Evolutionary conservation across 2,797 vertebrate genomes (phyloP), one percentile per base, ranked within the genome.

Genomic region (Syngnathus acus): DNA sequence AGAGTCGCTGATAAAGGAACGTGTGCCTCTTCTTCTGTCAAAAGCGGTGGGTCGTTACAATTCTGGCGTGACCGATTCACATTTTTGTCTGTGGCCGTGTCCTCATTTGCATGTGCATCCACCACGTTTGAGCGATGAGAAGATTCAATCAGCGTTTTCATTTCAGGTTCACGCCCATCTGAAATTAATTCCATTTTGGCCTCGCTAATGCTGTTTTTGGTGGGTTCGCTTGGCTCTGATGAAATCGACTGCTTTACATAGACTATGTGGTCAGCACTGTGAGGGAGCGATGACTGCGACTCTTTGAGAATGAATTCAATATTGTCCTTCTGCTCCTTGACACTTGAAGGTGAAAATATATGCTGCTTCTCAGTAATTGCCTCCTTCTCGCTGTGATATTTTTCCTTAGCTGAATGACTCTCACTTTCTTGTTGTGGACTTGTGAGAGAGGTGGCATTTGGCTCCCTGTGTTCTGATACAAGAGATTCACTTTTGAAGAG

Each of bases 321-420:
- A 79, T 85, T 73, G 69, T 83, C 69, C 66, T 88, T 83, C 76
- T 53, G 69, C 80, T 86, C 84, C 76, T 72, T 87, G 83, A 85
- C 87, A 84, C 83, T 86, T 86, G 78, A 64, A 82, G 80, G 74
- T 74, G 79, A 88, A 84, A 85, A 87, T 88, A 76, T 83, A 82
- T 80, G 84, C 74, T 79, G 81, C 68, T 79, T 82, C 66, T 59
- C 47, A 1, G 78, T 85, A 84, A 88, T 85, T 86, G 80, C 85
- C 79, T 86, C 79, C 75, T 69, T 82, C 86, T 86, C 73, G 59
- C 72, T 67, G 2, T 65, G 75, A 79, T 84, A 81, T 78, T 79
- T 74, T 76, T 68, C 78, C 70, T 81, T 76, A 62, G 66, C 82
- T 75, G 61, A 65, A 0, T 74, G 71, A 82, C 83, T 87, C 86